Base-by-base conservation (phyloP, 2,113 vertebrate species). In the Cepphus grylle region DNA sequence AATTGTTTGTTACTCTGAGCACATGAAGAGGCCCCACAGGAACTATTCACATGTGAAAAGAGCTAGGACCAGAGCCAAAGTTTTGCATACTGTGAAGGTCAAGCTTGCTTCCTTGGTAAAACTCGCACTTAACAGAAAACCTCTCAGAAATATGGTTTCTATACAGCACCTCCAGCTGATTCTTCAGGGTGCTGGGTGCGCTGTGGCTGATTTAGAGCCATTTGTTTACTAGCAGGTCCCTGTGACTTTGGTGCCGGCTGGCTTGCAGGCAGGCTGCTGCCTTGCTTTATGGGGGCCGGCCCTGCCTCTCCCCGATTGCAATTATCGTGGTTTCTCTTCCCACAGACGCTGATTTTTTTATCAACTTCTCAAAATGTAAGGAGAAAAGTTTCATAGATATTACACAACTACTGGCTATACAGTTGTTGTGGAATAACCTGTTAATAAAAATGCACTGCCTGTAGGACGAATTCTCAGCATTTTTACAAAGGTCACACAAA, bases 1-100 rank as follows among this genome's bases (percentile, higher is more conserved):
- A 55, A 80, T 92, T 95, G 86, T 94, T 97, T 97, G 95, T 97
- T 96, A 95, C 95, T 96, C 93, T 66, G 23, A 91, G 96, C 95
- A 97, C 96, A 94, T 16, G 86, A 94, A 91, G 96, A 96, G 96
- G 90, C 89, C 95, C 62, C 94, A 77, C 91, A 94, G 93, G 96
- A 95, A 62, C 93, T 91, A 93, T 94, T 94, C 96, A 95, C 89
- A 95, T 82, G 73, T 97, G 94, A 97, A 97, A 95, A 95, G 93
- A 94, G 94, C 96, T 69, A 96, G 96, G 95, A 94, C 62, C 81
- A 45, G 86, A 94, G 91, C 96, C 95, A 96, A 96, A 88, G 84
- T 89, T 95, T 61, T 94, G 91, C 81, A 59, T 53, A 58, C 81
- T 93, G 93, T 94, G 93, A 94, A 97, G 95, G 95, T 96, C 93